These are phyloP conservation scores for Alectoris magna DNA, from an alignment of 2,797 vertebrate genomes.

Conservation along the genomic window DNA sequence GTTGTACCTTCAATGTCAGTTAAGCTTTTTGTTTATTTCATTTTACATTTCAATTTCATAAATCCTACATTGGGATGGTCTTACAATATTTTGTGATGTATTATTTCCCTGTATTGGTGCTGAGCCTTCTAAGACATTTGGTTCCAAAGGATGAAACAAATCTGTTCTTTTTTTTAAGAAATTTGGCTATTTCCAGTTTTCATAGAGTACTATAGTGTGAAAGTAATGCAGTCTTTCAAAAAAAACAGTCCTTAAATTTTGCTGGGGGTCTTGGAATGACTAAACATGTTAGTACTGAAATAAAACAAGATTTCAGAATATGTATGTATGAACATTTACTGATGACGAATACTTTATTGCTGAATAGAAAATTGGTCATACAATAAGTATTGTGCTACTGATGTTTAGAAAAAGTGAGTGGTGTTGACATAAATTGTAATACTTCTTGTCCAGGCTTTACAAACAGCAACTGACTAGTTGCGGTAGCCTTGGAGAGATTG, in stretches of 20 bases:
- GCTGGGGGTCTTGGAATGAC: neutral
- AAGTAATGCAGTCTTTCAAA: neutral
- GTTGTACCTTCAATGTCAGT: neutral
- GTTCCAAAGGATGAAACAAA: neutral
- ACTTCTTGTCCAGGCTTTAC: neutral
- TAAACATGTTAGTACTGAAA: neutral
- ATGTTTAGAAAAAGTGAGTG: neutral
- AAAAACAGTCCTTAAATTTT: neutral
- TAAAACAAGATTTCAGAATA: neutral
- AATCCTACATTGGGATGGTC: neutral
- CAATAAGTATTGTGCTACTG: neutral
- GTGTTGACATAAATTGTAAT: neutral
- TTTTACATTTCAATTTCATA: neutral
- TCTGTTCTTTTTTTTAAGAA: neutral
- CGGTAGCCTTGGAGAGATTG: neutral
- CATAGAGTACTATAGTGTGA: neutral
- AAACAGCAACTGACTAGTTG: neutral
- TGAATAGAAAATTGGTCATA: neutral
- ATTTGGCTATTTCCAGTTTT: neutral
- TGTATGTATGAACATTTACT: neutral
- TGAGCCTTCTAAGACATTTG: neutral
- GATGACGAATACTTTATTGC: neutral
- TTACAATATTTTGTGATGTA: neutral
- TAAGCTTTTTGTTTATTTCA: neutral
- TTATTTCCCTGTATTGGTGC: neutral